Evolutionary conservation across 2,797 vertebrate species (phyloP).

Genomic region (Pangasius djambal): DNA sequence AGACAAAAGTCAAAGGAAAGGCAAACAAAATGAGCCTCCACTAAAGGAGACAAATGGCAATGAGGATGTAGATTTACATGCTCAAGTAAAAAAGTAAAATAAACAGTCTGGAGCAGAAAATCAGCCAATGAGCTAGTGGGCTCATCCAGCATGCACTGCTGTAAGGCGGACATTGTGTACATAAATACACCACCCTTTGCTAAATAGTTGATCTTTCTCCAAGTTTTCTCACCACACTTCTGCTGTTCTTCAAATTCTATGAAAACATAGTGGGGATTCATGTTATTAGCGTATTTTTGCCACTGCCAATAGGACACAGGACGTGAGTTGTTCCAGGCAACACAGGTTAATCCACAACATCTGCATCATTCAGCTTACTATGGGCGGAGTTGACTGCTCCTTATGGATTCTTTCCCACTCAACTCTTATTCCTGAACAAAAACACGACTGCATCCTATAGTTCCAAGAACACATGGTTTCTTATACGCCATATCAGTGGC

Average conservation of each 20-base stretch:
- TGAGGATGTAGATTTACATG: background rate
- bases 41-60: constrained; percentile 17
- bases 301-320: constrained; percentile 59
- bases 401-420: constrained; percentile 51
- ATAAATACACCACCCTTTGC: constrained; percentile 9
- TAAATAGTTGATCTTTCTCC: constrained; percentile 30
- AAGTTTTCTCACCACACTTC: constrained; percentile 37
- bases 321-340: constrained; percentile 61
- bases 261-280: constrained; percentile 59
- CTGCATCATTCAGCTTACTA: constrained; percentile 54
- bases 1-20: background rate
- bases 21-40: background rate
- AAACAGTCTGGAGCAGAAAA: constrained; percentile 12
- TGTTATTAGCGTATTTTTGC: constrained; percentile 59
- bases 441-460: constrained; percentile 51
- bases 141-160: constrained; percentile 1
- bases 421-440: constrained; percentile 38
- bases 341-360: constrained; percentile 69
- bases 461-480: constrained; percentile 44
- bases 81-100: constrained; percentile 27
- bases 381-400: constrained; percentile 31
- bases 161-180: constrained; percentile 2
- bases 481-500: constrained; percentile 29
- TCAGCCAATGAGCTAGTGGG: background rate
- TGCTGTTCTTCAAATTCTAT: constrained; percentile 55